Evolutionary conservation across 2,113 vertebrate species (phyloP).

Genomic region (Hemibagrus wyckioides): DNA sequence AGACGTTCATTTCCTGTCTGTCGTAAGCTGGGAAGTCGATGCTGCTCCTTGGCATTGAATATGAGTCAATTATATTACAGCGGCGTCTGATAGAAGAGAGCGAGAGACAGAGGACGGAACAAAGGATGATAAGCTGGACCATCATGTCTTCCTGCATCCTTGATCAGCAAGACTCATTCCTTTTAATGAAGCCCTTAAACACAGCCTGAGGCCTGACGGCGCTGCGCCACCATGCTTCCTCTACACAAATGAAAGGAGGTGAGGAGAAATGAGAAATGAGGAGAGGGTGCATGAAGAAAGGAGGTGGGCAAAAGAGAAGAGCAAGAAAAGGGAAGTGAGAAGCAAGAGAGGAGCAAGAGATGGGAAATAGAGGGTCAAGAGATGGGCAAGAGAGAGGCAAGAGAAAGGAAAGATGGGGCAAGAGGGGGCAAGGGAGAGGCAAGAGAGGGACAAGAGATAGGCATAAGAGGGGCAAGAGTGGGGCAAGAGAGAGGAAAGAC

Average conservation of each 20-base stretch:
- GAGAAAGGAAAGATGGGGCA: neutral
- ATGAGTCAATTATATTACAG: slow-evolving; percentile 10
- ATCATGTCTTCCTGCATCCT: neutral
- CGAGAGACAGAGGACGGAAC: neutral
- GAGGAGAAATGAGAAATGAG: neutral
- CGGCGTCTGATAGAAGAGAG: neutral
- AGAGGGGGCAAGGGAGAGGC: too few species aligned
- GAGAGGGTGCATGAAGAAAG: neutral
- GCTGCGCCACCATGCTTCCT: neutral
- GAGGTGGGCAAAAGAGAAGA: neutral
- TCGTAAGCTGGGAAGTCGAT: neutral
- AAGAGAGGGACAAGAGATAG: neutral
- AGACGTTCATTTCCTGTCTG: neutral
- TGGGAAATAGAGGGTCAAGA: too few species aligned
- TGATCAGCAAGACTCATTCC: neutral
- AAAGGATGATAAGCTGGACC: neutral
- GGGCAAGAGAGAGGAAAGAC: too few species aligned
- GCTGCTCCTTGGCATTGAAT: neutral
- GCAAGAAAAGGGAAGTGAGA: neutral
- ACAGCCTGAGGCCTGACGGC: neutral
- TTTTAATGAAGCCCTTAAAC: slow-evolving; percentile 4
- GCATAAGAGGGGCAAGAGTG: neutral
- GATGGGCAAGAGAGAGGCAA: too few species aligned
- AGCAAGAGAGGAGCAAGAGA: neutral
- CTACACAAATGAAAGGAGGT: neutral